Evolutionary conservation across 2,113 vertebrate genomes (phyloP), one percentile per base, ranked within the genome.

Genomic region (Gadus macrocephalus): DNA sequence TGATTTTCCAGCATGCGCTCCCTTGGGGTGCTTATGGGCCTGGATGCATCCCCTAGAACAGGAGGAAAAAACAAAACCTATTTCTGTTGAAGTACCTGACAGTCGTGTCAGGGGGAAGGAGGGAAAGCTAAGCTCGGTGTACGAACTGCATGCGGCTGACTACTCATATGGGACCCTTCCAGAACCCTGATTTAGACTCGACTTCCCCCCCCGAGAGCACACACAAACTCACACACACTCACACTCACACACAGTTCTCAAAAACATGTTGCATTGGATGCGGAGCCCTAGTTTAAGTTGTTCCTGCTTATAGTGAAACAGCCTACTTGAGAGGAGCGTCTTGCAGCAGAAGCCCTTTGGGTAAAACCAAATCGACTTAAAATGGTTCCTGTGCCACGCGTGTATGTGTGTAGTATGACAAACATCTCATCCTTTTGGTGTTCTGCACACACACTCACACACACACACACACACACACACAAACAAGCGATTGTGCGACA

Each of bases 121-220:
- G 67, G 66, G 58, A 65, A 65, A 63, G 68, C 35, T 27, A 27
- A 72, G 76, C 76, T 76, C 62, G 65, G 75, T 75, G 68, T 74
- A 64, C 31, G 35, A 76, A 71, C 66, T n/a, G 62, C 74, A 38
- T 71, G 69, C 53, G 65, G 56, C 53, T 80, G 76, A 83, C 78
- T 38, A 80, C 69, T 80, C 84, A 69, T 75, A 53, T 49, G 83
- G 81, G 85, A 83, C 9, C 38, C 59, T 62, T 78, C 78, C 65
- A 66, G 70, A 78, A 38, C 75, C 69, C 72, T 75, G 68, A 85
- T 86, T 88, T 84, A 85, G 72, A 79, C 80, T 65, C 75, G 68
- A 67, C 49, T 58, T 15, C 27, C 61, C 31, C 62, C 80, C 86
- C 63, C 81, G 67, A 64, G 77, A 70, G 67, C 72, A 75, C 72